phyloP scores from a whole-genome alignment of 2,113 vertebrate species.

The Ptilonorhynchus violaceus region DNA sequence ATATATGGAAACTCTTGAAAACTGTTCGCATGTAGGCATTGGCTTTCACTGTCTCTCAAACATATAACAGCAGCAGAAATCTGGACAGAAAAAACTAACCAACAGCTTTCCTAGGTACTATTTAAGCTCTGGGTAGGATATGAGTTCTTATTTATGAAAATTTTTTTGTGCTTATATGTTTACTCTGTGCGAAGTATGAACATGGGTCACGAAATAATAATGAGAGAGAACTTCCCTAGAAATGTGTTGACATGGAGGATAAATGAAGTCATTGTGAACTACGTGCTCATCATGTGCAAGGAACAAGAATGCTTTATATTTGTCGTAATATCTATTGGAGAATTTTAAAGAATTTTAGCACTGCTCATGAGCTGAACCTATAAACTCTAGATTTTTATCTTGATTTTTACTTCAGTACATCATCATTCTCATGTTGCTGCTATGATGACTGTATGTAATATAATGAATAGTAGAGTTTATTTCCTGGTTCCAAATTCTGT shows the following conservation, averaged over 20 bases:
- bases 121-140: neutral
- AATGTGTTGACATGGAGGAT: neutral
- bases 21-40: neutral
- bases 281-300: neutral
- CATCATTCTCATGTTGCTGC: neutral
- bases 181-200: neutral
- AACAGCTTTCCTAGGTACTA: neutral
- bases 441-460: neutral
- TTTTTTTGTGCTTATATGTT: neutral
- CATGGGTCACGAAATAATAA: neutral
- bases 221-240: neutral
- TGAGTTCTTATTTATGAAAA: neutral
- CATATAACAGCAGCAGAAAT: neutral
- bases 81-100: neutral
- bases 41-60: neutral
- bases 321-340: neutral
- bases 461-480: neutral
- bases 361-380: neutral
- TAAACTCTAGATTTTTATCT: neutral
- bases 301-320: neutral
- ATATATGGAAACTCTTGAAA: constrained; percentile 45
- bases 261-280: neutral
- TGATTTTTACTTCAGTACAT: neutral
- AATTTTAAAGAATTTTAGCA: neutral
- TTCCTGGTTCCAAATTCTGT: neutral